Conservation (phyloP, 2,888 invertebrate genomes). For the Eucriotettix oculatus region DNA sequence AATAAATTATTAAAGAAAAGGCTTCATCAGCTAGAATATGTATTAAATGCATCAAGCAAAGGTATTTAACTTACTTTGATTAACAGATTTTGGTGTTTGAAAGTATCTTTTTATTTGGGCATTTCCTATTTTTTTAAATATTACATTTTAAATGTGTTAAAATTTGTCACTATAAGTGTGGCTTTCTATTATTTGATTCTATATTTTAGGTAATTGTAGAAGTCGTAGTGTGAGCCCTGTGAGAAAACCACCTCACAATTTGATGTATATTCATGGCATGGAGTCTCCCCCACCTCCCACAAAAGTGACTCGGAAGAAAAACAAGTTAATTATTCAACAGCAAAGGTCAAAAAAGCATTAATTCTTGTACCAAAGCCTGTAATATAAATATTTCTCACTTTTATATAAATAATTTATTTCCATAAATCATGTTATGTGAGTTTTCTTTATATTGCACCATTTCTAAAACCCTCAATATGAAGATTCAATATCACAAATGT, state of each 20-base stretch:
- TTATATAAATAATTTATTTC: too few relatives aligned
- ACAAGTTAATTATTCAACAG: constrained; percentile 64
- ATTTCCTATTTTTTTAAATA: too few relatives aligned
- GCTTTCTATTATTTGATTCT: not conserved
- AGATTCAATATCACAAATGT: too few relatives aligned
- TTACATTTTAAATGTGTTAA: too few relatives aligned
- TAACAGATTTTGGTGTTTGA: not conserved
- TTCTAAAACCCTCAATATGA: too few relatives aligned
- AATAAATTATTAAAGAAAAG: constrained; percentile 22
- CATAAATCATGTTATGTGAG: too few relatives aligned
- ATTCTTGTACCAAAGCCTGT: too few relatives aligned
- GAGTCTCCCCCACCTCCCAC: constrained; percentile 47
- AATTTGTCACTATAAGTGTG: too few relatives aligned
- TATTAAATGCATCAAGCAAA: constrained; percentile 16
- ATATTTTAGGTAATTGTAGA: not conserved
- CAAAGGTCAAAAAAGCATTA: constrained; percentile 26
- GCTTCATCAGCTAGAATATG: constrained; percentile 22
- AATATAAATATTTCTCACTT: too few relatives aligned
- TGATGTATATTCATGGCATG: constrained; percentile 45
- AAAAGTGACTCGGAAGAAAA: constrained; percentile 66
- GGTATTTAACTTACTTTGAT: constrained; percentile 2
- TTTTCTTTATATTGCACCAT: too few relatives aligned
- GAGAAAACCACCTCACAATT: constrained; percentile 46
- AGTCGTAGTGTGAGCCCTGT: constrained; percentile 21
- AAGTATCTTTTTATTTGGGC: not conserved